Conservation (phyloP, 2,888 invertebrate species). For the Harpagoxenus sublaevis region DNA sequence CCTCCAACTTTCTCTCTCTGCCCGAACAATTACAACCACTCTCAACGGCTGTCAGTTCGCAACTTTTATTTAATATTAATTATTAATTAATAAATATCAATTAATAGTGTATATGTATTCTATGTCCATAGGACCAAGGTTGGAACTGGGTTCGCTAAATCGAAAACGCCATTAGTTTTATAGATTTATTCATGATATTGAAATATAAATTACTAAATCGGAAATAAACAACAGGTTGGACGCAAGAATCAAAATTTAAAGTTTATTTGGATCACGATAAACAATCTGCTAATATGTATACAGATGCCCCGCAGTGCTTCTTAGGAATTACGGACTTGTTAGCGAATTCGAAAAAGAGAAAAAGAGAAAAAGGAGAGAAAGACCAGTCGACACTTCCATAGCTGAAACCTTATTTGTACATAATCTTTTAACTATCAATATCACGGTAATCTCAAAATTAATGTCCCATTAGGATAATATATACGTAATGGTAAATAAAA, state of each 20-base stretch:
- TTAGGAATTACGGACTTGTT: neutral
- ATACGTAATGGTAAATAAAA: neutral
- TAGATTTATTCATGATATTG: neutral
- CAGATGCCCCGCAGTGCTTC: neutral
- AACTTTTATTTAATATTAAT: too few relatives aligned
- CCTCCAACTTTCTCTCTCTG: too few relatives aligned
- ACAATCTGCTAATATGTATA: slow-evolving; percentile 16
- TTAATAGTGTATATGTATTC: too few relatives aligned
- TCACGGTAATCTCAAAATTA: neutral
- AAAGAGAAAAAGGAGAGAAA: neutral
- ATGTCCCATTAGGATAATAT: neutral
- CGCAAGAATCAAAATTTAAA: slow-evolving; percentile 61
- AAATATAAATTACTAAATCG: neutral
- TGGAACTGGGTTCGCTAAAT: too few relatives aligned
- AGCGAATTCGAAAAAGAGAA: neutral
- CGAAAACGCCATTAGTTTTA: neutral
- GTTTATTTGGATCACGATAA: slow-evolving; percentile 63
- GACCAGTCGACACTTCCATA: neutral
- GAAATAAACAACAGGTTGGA: slow-evolving; percentile 29
- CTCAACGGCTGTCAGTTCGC: too few relatives aligned
- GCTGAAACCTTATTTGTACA: neutral
- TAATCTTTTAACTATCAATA: neutral
- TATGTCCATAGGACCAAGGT: too few relatives aligned
- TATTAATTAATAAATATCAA: too few relatives aligned
- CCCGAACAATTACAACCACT: too few relatives aligned